phyloP scores from a whole-genome alignment of 2,113 vertebrate species.

The Gnathonemus echidnorhynchus region DNA sequence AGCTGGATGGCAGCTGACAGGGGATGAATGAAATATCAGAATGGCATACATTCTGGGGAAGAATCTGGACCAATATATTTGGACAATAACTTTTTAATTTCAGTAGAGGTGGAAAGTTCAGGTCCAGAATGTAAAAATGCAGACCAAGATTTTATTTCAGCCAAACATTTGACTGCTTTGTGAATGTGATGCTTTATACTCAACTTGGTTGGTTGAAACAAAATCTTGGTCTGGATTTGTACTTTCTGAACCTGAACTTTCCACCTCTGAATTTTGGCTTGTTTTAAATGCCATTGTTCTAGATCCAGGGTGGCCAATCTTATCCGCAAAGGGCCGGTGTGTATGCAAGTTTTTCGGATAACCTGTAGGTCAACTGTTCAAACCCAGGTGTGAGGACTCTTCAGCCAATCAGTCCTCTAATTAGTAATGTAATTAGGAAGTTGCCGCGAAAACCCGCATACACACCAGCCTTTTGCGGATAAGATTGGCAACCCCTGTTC shows the following conservation, averaged over 20 bases:
- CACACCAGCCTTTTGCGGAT: no score
- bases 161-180: background rate
- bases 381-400: no score
- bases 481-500: background rate
- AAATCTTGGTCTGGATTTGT: background rate
- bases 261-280: background rate
- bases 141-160: background rate
- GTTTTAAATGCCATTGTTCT: background rate
- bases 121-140: background rate
- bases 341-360: no score
- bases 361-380: no score
- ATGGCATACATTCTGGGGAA: background rate
- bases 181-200: background rate
- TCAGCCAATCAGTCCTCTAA: no score
- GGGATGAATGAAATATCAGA: constrained; percentile 20
- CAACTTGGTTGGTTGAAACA: background rate
- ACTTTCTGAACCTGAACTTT: background rate
- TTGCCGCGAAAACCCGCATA: no score
- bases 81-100: background rate
- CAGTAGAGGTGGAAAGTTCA: background rate
- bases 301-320: background rate
- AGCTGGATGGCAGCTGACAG: background rate
- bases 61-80: background rate
- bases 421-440: no score
- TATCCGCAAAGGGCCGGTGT: no score